Conservation (phyloP, 2,797 vertebrate genomes). For the Distichodus sexfasciatus region DNA sequence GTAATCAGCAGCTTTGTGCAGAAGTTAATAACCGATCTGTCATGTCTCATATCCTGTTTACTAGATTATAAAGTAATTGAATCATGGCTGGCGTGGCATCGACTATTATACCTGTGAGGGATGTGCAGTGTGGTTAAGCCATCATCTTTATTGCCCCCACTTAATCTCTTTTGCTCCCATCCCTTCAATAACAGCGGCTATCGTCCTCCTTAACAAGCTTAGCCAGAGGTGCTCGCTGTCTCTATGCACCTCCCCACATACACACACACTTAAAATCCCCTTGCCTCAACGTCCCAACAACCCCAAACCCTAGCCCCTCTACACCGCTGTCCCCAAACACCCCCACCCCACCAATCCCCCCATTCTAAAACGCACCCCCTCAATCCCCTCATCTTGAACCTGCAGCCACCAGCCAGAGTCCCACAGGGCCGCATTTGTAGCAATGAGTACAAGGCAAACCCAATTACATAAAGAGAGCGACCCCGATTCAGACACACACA, state of each 20-base stretch:
- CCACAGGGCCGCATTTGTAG: constrained; percentile 70
- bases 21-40: constrained; percentile 50
- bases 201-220: constrained; percentile 32
- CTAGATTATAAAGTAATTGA: constrained; percentile 47
- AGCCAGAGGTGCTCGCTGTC: constrained; percentile 10
- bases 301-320: too few species aligned
- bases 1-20: constrained; percentile 40
- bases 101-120: constrained; percentile 43
- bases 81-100: constrained; percentile 34
- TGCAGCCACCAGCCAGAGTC: constrained; percentile 66
- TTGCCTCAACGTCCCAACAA: too few species aligned
- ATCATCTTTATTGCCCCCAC: constrained; percentile 46
- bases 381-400: too few species aligned
- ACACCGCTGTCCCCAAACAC: too few species aligned
- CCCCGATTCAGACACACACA: constrained; percentile 53
- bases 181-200: constrained; percentile 37
- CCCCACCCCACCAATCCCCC: too few species aligned
- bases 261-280: too few species aligned
- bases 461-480: constrained; percentile 68
- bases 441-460: constrained; percentile 74
- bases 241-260: background rate
- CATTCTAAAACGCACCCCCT: too few species aligned
- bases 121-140: constrained; percentile 43
- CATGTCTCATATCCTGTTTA: constrained; percentile 44
- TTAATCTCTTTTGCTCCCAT: constrained; percentile 47